Evolutionary conservation across 2,888 invertebrate genomes (phyloP).

Genomic region (Folsomia manolachei): DNA sequence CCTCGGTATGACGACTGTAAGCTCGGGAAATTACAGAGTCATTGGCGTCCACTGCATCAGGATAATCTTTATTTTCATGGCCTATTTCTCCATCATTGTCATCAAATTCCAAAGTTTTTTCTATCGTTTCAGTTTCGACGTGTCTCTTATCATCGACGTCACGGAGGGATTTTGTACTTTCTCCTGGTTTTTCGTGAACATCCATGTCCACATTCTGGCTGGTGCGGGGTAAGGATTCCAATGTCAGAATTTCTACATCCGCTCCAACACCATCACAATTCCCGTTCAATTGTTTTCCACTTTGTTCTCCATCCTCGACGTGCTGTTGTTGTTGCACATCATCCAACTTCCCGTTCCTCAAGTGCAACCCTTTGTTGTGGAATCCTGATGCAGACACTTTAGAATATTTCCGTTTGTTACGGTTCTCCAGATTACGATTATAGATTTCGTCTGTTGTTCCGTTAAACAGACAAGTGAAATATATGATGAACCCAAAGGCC

Average conservation of each 20-base stretch:
- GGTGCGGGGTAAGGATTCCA: not conserved
- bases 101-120: not conserved
- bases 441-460: constrained; percentile 44
- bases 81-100: not conserved
- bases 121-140: constrained; percentile 8
- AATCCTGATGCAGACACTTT: constrained; percentile 38
- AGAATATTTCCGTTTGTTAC: constrained; percentile 34
- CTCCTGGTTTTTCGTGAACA: no score
- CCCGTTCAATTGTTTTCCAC: not conserved
- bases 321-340: not conserved
- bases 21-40: constrained; percentile 23
- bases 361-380: constrained; percentile 20
- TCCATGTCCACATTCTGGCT: not conserved
- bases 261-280: not conserved
- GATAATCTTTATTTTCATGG: not conserved
- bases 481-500: constrained; percentile 48
- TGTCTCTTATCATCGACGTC: no score
- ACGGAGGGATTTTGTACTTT: not conserved
- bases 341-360: not conserved
- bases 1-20: not conserved
- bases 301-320: not conserved
- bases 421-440: constrained; percentile 17
- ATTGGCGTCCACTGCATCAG: constrained; percentile 8
- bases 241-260: not conserved
- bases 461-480: constrained; percentile 38